Percentiles rank a stretch among this genome's conserved stretches.
These are phyloP conservation scores for Takifugu bimaculatus DNA, from an alignment of 2,113 vertebrate species.

Conservation along the genomic window DNA sequence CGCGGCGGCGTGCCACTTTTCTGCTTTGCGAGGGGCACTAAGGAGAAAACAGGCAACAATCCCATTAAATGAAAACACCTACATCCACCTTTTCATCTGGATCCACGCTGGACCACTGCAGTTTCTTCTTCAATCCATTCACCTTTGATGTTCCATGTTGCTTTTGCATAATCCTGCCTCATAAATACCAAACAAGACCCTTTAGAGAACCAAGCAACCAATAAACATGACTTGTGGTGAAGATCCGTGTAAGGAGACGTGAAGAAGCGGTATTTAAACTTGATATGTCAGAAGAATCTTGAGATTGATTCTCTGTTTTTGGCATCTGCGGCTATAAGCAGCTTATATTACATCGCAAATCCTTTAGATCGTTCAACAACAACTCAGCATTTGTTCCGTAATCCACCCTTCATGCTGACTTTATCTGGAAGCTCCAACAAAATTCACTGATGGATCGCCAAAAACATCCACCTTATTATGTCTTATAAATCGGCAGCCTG, in stretches of 20 bases:
- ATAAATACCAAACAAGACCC: neutral
- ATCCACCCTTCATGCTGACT: conserved; percentile 27
- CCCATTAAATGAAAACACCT: neutral
- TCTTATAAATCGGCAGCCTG: conserved; percentile 20
- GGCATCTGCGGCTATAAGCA: conserved; percentile 42
- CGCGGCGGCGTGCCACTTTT: neutral
- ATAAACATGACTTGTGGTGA: neutral
- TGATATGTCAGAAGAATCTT: conserved; percentile 32
- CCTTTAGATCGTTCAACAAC: conserved; percentile 31
- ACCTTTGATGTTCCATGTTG: neutral
- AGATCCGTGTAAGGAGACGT: neutral
- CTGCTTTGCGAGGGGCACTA: too few relatives aligned
- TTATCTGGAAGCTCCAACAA: conserved; percentile 13
- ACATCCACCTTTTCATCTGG: neutral
- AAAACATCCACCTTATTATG: conserved; percentile 28
- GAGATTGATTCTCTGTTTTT: conserved; percentile 23
- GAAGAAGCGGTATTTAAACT: conserved; percentile 2
- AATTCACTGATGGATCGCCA: conserved; percentile 27
- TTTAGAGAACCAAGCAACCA: neutral
- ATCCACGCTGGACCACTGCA: neutral
- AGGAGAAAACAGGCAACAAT: neutral
- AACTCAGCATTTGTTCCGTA: conserved; percentile 25
- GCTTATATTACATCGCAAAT: conserved; percentile 51
- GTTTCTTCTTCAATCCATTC: neutral
- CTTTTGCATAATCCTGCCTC: neutral